Conservation (phyloP, 2,888 invertebrate species). For the Mamestra brassicae region DNA sequence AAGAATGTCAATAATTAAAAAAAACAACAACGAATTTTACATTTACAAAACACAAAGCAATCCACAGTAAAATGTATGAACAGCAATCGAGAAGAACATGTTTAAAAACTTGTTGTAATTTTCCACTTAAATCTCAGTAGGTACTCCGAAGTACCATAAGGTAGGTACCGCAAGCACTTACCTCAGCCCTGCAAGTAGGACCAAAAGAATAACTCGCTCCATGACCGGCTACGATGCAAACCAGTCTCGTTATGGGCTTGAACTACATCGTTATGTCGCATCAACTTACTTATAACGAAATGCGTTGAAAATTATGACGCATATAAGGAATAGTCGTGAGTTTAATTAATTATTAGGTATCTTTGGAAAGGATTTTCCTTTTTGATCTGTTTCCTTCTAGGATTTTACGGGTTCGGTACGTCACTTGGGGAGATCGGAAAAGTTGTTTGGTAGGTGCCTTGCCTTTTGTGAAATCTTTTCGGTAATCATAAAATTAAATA, state of each 20-base stretch:
- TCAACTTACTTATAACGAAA: conserved; percentile 49
- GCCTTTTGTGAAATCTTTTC: background rate
- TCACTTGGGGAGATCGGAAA: background rate
- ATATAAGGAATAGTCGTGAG: conserved; percentile 45
- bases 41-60: background rate
- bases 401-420: background rate
- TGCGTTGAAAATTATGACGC: conserved; percentile 52
- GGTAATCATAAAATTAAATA: too few relatives aligned
- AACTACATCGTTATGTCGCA: conserved; percentile 26
- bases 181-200: conserved; percentile 45
- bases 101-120: background rate
- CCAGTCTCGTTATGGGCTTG: conserved; percentile 44
- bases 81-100: too few relatives aligned
- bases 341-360: conserved; percentile 5
- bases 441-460: background rate
- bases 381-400: background rate
- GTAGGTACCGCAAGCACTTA: conserved; percentile 35
- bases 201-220: conserved; percentile 29
- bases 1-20: background rate
- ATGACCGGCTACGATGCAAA: conserved; percentile 52
- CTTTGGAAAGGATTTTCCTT: background rate
- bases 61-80: background rate
- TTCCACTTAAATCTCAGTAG: background rate
- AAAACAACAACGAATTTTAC: background rate
- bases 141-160: background rate